Conservation (phyloP, 2,888 invertebrate species). For the Rhimphoctona megacephalus region DNA sequence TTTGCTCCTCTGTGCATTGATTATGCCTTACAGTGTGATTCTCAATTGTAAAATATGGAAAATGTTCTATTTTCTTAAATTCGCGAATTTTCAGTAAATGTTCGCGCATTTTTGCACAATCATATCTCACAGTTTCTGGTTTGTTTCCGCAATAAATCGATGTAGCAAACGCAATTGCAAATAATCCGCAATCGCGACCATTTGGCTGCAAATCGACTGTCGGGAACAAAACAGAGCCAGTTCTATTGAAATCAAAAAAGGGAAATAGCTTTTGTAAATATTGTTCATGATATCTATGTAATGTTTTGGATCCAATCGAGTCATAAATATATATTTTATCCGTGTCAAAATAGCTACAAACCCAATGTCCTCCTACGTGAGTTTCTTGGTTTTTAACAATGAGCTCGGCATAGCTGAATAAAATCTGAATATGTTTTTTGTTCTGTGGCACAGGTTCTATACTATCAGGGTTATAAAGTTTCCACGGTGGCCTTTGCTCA, state of each 20-base stretch:
- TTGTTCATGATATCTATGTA: conserved; percentile 49
- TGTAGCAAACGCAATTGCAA: conserved; percentile 46
- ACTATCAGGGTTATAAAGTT: conserved; percentile 19
- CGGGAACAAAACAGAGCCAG: conserved; percentile 41
- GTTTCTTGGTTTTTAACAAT: neutral
- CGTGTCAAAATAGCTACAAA: conserved; percentile 61
- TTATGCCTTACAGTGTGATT: too few species aligned
- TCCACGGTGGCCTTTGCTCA: conserved; percentile 23
- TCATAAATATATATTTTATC: conserved; percentile 60
- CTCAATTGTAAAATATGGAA: conserved; percentile 17
- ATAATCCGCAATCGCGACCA: conserved; percentile 41
- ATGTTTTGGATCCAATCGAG: conserved; percentile 27
- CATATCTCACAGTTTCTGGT: conserved; percentile 30
- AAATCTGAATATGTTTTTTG: conserved; percentile 65
- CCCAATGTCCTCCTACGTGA: conserved; percentile 50
- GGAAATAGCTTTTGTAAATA: conserved; percentile 57
- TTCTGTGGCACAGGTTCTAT: conserved; percentile 52
- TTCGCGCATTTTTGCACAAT: conserved; percentile 13
- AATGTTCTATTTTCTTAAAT: conserved; percentile 26
- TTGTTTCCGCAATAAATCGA: conserved; percentile 40
- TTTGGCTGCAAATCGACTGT: conserved; percentile 53
- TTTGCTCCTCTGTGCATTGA: too few species aligned
- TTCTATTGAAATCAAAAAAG: conserved; percentile 32
- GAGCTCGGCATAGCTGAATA: conserved; percentile 54
- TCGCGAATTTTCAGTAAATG: conserved; percentile 39